Evolutionary conservation across 1,140 invertebrate species (phyloP), one percentile per base, ranked within the genome.

Genomic region (Zaprionus tsacasi): DNA sequence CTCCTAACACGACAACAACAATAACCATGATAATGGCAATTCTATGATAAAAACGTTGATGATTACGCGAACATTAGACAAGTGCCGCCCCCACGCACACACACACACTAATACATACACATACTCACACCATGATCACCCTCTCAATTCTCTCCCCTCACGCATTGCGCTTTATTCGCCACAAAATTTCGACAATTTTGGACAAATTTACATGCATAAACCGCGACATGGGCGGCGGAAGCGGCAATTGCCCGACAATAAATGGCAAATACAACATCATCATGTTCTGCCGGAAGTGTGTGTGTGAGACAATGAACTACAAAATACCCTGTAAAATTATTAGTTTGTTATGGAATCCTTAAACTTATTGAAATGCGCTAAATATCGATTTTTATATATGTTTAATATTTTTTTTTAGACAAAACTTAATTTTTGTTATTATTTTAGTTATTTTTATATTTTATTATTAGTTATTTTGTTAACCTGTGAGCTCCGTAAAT

Each of bases 121-220:
- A 13, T 13, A 38, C 11, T 25, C 77, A 52, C 65, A 71, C 36
- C 6, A 30, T 56, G 38, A 21, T 0, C 27, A 30, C 27, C 33
- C 17, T 57, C 15, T n/a, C 12, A 27, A 8, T 33, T 25, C 55
- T 13, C 48, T 40, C 60, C 40, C 54, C 57, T 52, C 71, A 74
- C 69, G 72, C 76, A 73, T 61, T 69, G 33, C 36, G 54, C 73
- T 85, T 90, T 86, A 91, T 91, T 76, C 83, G 74, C 87, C 87
- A 79, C 87, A 91, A 87, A 91, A 91, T 79, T 82, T 91, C 82
- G 78, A 78, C 87, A 91, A 91, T 91, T 91, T 91, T 76, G 74
- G 76, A 91, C 87, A 90, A 91, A 91, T 91, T 91, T 91, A 87
- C 86, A 90, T 91, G 73, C 76, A 86, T 86, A 85, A 85, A 70